Evolutionary conservation across 2,797 vertebrate genomes (phyloP), one percentile per base, ranked within the genome.

Genomic region (Eremophila alpestris): DNA sequence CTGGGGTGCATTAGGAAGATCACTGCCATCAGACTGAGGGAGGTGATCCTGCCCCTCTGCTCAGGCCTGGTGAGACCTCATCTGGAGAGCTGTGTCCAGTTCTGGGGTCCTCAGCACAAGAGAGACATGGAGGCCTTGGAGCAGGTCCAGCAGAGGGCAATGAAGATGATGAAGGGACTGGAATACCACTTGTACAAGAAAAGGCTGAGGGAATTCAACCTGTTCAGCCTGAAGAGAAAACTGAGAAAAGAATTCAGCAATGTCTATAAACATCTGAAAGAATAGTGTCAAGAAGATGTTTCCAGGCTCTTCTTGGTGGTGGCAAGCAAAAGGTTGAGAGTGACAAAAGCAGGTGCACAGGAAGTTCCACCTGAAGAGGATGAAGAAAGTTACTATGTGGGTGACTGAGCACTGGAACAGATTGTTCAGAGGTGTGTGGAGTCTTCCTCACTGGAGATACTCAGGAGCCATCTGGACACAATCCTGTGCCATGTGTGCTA

Each of bases 31-130:
- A 59, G 34, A 1, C 38, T 32, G 16, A 48, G 16, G 71, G 38
- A 54, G 38, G 29, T 41, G 51, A 54, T 54, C 22, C 7, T 43
- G 40, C 0, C 1, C 71, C 29, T 48, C 29, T 32, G 22, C 45
- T 75, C 29, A 60, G 29, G 22, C 8, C 29, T 40, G 22, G 10
- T n/a, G 73, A 41, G 46, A 36, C 22, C 29, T 6, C 46, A 51
- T 40, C 36, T 55, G 65, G 22, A 34, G 5, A 5, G 7, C 3
- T 69, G 22, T 43, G 30, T 27, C 41, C 26, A 22, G 2, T 11
- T 11, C 6, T 41, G 56, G 30, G 8, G 0, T 70, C 4, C 26
- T 70, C 30, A 55, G 34, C 0, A 32, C 2, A 62, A 2, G 30
- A 21, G 46, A 29, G 40, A 34, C 16, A 22, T 19, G 17, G 74